Conservation (phyloP, 2,113 vertebrate genomes). For the Myotis lucifugus region DNA sequence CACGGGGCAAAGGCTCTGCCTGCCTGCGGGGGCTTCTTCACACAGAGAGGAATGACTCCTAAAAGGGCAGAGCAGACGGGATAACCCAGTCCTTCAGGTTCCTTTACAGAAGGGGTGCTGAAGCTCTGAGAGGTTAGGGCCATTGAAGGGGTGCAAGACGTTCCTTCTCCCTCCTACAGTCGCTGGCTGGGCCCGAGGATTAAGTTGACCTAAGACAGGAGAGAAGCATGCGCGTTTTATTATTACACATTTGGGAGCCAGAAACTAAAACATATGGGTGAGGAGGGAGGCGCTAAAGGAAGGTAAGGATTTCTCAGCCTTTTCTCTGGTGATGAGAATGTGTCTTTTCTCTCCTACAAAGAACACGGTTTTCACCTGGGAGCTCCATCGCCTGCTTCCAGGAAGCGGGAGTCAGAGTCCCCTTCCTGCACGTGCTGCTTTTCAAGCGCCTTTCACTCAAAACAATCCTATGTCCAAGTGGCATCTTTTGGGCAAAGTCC, state of each 20-base stretch:
- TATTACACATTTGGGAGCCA: neutral
- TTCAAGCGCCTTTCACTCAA: neutral
- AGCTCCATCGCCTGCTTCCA: neutral
- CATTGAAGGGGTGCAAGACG: neutral
- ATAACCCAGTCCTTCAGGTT: neutral
- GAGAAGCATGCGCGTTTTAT: neutral
- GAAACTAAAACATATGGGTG: neutral
- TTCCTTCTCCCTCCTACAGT: too few species aligned
- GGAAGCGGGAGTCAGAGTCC: neutral
- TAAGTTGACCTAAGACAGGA: neutral
- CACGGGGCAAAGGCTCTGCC: fast-evolving
- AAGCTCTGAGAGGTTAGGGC: neutral
- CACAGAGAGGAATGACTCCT: too few species aligned
- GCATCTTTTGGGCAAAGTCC: neutral
- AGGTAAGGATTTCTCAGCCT: neutral
- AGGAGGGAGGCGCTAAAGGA: neutral
- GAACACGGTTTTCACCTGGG: neutral
- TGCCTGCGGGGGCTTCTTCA: neutral
- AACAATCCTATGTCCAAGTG: neutral
- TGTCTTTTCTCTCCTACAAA: neutral
- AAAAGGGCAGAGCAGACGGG: neutral
- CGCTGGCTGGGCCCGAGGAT: neutral
- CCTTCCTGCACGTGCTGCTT: neutral
- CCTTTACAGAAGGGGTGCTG: neutral
- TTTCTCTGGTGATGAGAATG: neutral